Percentiles rank a stretch among this genome's conserved stretches.
Evolutionary conservation across 2,113 vertebrate species (phyloP).

Genomic region (Anthoscopus minutus): DNA sequence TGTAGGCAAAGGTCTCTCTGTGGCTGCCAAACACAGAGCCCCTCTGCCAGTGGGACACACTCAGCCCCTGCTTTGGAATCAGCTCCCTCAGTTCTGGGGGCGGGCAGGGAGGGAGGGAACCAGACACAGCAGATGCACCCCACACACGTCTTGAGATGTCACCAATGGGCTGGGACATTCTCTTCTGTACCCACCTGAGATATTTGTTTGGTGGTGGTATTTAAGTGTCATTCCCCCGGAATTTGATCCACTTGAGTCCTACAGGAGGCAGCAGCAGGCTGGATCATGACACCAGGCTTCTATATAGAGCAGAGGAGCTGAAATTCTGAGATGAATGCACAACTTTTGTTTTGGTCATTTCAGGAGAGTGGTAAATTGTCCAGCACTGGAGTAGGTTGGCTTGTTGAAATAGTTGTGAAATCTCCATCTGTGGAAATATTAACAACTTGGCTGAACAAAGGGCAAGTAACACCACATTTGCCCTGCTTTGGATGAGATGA

Average conservation of each 20-base stretch:
- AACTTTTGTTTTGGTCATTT: not conserved
- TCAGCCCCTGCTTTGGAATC: not conserved
- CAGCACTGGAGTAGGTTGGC: not conserved
- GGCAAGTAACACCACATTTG: not conserved
- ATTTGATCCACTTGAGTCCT: not conserved
- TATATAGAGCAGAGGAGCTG: not conserved
- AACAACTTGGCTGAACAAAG: not conserved
- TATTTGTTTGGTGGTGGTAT: not conserved
- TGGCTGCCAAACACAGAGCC: not conserved
- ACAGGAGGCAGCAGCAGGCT: not conserved
- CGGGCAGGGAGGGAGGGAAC: not conserved
- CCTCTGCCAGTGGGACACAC: not conserved
- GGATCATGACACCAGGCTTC: not conserved
- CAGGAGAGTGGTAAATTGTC: not conserved
- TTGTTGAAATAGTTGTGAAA: not conserved
- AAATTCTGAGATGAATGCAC: not conserved
- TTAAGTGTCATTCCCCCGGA: not conserved
- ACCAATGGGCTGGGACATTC: not conserved
- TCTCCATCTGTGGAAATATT: not conserved
- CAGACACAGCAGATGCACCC: too few species aligned
- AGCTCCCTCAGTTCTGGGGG: not conserved
- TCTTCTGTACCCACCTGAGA: not conserved
- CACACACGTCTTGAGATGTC: rapidly evolving
- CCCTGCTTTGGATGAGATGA: not conserved
- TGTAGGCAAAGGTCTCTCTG: not conserved